A percentile compares a stretch with the other conserved stretches of the same genome.
phyloP scores from a whole-genome alignment of 2,113 vertebrate species.

The Mystacornis crossleyi region DNA sequence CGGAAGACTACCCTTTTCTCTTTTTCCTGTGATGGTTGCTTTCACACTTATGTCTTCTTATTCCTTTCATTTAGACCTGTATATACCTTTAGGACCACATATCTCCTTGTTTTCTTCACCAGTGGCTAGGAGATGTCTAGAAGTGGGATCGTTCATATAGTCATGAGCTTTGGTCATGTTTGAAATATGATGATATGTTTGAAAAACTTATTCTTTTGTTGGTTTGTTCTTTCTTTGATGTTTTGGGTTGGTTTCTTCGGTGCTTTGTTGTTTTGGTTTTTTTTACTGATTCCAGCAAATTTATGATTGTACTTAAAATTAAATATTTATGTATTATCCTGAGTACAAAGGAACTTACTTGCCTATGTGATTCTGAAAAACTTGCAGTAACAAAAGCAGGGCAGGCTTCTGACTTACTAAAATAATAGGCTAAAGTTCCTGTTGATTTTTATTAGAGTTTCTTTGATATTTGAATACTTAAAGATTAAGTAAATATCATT shows the following conservation, averaged over 20 bases:
- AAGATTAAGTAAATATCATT: neutral
- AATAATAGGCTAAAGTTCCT: neutral
- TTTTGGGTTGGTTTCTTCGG: neutral
- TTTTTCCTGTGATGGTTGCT: neutral
- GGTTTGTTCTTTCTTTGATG: neutral
- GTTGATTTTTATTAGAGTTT: neutral
- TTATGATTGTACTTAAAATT: neutral
- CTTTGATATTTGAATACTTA: neutral
- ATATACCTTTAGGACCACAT: neutral
- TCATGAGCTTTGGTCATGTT: neutral
- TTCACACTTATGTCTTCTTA: neutral
- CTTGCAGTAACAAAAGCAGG: neutral
- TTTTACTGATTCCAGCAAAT: neutral
- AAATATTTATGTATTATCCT: neutral
- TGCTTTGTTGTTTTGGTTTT: neutral
- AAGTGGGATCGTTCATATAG: accelerated
- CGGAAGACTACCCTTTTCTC: accelerated
- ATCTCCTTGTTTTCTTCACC: neutral
- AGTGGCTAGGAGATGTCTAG: neutral
- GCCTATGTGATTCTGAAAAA: neutral
- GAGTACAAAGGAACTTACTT: neutral
- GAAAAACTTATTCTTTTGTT: neutral
- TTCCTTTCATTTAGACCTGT: neutral
- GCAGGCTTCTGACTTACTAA: neutral
- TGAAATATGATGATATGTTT: neutral